Evolutionary conservation across 2,888 invertebrate genomes (phyloP).

Genomic region (Hydropsyche betteni): DNA sequence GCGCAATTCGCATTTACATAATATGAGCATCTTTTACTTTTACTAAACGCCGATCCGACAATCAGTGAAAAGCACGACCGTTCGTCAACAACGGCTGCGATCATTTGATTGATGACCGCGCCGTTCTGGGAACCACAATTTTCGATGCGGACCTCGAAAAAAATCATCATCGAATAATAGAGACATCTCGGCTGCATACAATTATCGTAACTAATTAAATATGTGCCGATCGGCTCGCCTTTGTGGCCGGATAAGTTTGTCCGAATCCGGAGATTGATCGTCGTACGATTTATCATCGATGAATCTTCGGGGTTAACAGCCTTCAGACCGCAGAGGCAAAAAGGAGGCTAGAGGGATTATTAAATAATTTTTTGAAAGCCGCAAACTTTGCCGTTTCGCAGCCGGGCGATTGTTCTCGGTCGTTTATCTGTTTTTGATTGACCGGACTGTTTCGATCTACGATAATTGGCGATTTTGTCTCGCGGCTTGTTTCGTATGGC

Average conservation of each 20-base stretch:
- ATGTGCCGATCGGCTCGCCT: constrained; percentile 1
- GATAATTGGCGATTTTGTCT: too few species aligned
- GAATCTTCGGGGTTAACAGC: background rate
- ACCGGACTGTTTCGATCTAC: too few species aligned
- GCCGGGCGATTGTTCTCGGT: background rate
- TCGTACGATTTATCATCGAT: constrained; percentile 42
- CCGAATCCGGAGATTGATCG: constrained; percentile 43
- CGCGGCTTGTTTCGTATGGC: too few species aligned
- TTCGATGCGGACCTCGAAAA: background rate
- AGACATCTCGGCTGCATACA: constrained; percentile 1
- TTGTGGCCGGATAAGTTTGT: constrained; percentile 8
- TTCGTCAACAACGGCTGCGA: constrained; percentile 39
- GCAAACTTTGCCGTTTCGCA: background rate
- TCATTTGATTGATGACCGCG: constrained; percentile 40
- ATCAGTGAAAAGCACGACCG: background rate
- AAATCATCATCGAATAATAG: too few species aligned
- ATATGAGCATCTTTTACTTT: too few species aligned
- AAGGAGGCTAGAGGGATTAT: too few species aligned
- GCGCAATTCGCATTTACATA: too few species aligned
- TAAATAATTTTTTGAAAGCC: constrained; percentile 3
- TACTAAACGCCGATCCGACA: background rate
- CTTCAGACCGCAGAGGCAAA: background rate
- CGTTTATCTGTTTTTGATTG: too few species aligned
- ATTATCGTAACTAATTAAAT: constrained; percentile 19
- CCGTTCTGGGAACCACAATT: constrained; percentile 39